Conservation (phyloP, 2,888 invertebrate genomes). For the Dolichopus griseipennis region DNA sequence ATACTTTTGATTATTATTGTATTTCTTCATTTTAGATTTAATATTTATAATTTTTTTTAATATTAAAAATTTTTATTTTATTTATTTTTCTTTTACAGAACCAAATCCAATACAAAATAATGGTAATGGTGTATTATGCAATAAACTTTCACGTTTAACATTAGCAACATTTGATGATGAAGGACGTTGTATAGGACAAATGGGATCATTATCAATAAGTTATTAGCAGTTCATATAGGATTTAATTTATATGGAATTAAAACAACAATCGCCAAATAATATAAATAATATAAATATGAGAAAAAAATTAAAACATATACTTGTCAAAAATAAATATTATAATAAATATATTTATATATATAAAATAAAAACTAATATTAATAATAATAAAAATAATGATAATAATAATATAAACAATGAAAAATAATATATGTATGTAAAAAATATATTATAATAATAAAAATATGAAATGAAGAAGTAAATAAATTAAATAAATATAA, state of each 20-base stretch:
- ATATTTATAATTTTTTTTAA: no score
- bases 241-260: not conserved
- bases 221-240: constrained; percentile 40
- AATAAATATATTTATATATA: not conserved
- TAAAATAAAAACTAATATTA: not conserved
- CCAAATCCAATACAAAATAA: constrained; percentile 44
- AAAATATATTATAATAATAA: no score
- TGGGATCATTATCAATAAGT: constrained; percentile 72
- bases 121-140: constrained; percentile 55
- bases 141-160: constrained; percentile 76
- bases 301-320: not conserved
- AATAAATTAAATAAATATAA: no score
- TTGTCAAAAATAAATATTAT: not conserved
- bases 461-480: no score
- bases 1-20: no score
- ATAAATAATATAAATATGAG: not conserved
- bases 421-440: no score
- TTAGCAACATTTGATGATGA: constrained; percentile 85
- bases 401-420: no score
- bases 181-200: constrained; percentile 77
- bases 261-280: not conserved
- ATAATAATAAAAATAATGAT: not conserved
- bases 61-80: no score
- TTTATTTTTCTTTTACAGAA: constrained; percentile 29
- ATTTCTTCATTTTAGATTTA: no score